phyloP scores from a whole-genome alignment of 2,797 vertebrate species.

The Aphelocoma californica region DNA sequence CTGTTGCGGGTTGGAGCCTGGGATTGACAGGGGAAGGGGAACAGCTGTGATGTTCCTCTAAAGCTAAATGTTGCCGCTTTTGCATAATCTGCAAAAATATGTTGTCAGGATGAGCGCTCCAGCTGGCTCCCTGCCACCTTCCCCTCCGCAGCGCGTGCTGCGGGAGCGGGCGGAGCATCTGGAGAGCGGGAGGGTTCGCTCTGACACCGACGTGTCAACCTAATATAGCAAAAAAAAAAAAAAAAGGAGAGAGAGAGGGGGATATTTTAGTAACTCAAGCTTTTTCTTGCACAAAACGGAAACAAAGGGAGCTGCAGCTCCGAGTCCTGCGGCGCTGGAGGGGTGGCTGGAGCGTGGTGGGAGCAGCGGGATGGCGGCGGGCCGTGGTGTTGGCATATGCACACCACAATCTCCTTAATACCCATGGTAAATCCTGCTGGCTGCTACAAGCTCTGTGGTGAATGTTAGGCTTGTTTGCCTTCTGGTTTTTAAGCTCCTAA shows the following conservation, averaged over 20 bases:
- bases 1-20: conserved; percentile 12
- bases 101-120: conserved; percentile 33
- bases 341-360: neutral
- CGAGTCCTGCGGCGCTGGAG: rapidly evolving
- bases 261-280: neutral
- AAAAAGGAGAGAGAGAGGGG: neutral
- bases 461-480: conserved; percentile 37
- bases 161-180: neutral
- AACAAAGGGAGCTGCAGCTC: neutral
- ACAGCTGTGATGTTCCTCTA: conserved; percentile 45
- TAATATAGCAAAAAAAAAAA: neutral
- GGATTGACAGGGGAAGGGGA: conserved; percentile 3
- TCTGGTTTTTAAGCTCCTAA: conserved; percentile 50
- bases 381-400: neutral
- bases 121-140: conserved; percentile 37
- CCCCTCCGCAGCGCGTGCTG: neutral
- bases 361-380: neutral
- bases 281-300: rapidly evolving
- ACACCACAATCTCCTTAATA: conserved; percentile 18
- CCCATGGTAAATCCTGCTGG: conserved; percentile 29
- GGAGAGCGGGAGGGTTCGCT: neutral
- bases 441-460: conserved; percentile 16
- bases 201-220: neutral
- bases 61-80: conserved; percentile 38
- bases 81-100: conserved; percentile 58